Percentiles rank a stretch among this genome's conserved stretches.
Conservation (phyloP, 2,888 invertebrate genomes). For the Allygus modestus region DNA sequence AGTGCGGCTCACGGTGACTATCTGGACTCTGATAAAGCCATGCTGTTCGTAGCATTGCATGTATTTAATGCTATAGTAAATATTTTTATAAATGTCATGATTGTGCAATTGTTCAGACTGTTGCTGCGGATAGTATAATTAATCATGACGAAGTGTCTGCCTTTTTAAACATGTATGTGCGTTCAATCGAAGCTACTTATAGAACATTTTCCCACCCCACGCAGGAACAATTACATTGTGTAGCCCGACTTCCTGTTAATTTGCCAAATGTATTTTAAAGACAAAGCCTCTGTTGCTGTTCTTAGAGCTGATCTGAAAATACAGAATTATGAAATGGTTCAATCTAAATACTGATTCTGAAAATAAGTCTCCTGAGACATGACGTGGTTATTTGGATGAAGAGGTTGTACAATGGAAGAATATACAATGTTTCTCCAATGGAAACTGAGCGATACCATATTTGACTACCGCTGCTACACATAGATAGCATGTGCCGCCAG, state of each 20-base stretch:
- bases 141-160: too few species aligned
- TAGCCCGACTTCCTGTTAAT: conserved; percentile 73
- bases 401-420: conserved; percentile 43
- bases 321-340: conserved; percentile 46
- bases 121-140: too few species aligned
- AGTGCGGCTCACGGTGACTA: too few species aligned
- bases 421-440: conserved; percentile 60
- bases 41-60: too few species aligned
- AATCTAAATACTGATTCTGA: conserved; percentile 30
- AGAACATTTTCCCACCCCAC: too few species aligned
- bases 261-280: conserved; percentile 69
- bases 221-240: too few species aligned
- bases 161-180: too few species aligned
- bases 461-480: conserved; percentile 50
- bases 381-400: conserved; percentile 7
- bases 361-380: conserved; percentile 58
- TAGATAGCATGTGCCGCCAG: conserved; percentile 56
- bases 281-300: conserved; percentile 44
- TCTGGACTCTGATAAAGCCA: too few species aligned
- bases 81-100: too few species aligned
- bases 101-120: too few species aligned
- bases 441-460: conserved; percentile 59
- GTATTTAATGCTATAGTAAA: too few species aligned
- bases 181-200: too few species aligned
- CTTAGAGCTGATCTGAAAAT: conserved; percentile 20